Evolutionary conservation across 2,888 invertebrate species (phyloP).

Genomic region (Drosophila neotestacea): DNA sequence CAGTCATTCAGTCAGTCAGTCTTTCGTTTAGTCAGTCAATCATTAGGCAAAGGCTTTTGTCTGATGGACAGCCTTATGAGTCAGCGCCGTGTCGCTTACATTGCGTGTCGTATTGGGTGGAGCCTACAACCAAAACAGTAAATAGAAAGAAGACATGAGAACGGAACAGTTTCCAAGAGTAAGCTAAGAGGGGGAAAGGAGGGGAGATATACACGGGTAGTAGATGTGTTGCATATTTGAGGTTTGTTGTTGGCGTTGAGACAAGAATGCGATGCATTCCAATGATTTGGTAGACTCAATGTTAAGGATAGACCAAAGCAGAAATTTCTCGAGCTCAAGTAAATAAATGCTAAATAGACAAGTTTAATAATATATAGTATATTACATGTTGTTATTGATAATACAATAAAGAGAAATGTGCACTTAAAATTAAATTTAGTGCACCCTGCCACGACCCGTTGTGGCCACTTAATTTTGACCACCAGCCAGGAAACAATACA

Average conservation of each 20-base stretch:
- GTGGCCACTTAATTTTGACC: constrained; percentile 32
- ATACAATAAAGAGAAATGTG: constrained; percentile 5
- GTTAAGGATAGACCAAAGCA: constrained; percentile 30
- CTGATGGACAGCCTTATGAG: constrained; percentile 65
- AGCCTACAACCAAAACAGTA: constrained; percentile 19
- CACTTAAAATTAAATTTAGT: constrained; percentile 52
- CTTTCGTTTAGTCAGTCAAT: constrained; percentile 58
- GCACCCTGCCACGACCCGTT: constrained; percentile 21
- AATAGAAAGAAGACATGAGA: constrained; percentile 18
- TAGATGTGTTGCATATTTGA: constrained; percentile 59
- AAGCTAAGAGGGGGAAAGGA: background rate
- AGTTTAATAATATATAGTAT: constrained; percentile 11
- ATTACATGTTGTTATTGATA: constrained; percentile 7
- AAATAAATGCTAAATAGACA: constrained; percentile 37
- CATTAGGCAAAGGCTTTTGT: constrained; percentile 55
- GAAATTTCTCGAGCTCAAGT: constrained; percentile 25
- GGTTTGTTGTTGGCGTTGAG: constrained; percentile 52
- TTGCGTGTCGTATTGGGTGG: constrained; percentile 66
- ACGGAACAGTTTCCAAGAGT: too few species aligned
- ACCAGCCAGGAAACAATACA: constrained; percentile 11
- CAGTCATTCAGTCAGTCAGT: constrained; percentile 49
- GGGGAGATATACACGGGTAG: constrained; percentile 5
- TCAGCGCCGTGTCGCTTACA: constrained; percentile 56
- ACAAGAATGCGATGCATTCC: constrained; percentile 63
- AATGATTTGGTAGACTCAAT: constrained; percentile 33